These are phyloP conservation scores for Vipera ursinii DNA, from an alignment of 2,797 vertebrate species.

Conservation along the genomic window DNA sequence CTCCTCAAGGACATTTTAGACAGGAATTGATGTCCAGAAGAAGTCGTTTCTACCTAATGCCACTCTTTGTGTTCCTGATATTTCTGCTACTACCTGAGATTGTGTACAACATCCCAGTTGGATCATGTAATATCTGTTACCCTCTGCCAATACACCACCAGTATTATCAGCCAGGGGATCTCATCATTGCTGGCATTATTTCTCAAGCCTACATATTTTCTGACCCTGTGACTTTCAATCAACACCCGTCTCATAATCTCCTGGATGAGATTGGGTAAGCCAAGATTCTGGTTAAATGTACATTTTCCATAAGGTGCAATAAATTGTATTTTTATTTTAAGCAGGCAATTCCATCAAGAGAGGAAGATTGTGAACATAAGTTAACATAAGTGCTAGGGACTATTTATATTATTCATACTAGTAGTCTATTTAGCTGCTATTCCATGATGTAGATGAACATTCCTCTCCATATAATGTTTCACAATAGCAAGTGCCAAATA, in stretches of 20 bases:
- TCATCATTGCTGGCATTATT: not conserved
- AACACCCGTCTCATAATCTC: not conserved
- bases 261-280: not conserved
- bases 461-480: not conserved
- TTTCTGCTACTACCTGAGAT: not conserved
- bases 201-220: not conserved
- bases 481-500: not conserved
- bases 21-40: not conserved
- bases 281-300: not conserved
- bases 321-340: not conserved
- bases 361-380: not conserved
- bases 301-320: not conserved
- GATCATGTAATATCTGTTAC: not conserved
- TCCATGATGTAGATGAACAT: not conserved
- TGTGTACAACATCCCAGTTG: not conserved
- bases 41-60: not conserved
- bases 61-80: not conserved
- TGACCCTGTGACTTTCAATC: not conserved
- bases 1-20: not conserved
- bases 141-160: not conserved
- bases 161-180: not conserved
- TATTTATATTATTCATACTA: not conserved
- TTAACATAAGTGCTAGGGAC: not conserved
- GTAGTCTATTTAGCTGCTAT: not conserved
- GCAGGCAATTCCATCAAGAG: not conserved